A percentile compares a stretch with the other conserved stretches of the same genome.
Conservation (phyloP, 1,140 invertebrate genomes). For the Calephelis nemesis region DNA sequence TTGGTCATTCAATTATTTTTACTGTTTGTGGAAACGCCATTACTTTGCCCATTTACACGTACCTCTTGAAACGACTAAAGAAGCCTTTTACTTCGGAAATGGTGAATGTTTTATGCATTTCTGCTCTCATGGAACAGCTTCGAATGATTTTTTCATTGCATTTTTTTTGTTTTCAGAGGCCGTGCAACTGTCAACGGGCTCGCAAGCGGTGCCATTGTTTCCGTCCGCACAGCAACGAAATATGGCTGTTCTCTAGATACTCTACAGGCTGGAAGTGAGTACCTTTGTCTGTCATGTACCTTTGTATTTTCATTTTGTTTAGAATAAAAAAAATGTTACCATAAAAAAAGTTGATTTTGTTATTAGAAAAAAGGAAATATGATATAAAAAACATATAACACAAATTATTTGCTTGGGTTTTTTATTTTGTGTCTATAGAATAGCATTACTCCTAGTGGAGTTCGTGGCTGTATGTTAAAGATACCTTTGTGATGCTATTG, state of each 20-base stretch:
- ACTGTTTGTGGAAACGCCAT: too few species aligned
- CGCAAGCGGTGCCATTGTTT: conserved; percentile 95
- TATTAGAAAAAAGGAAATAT: too few species aligned
- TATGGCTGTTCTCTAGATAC: conserved; percentile 99
- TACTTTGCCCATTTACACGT: too few species aligned
- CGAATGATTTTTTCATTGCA: conserved; percentile 30
- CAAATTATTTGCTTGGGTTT: too few species aligned
- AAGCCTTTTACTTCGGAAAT: too few species aligned
- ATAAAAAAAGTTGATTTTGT: neutral
- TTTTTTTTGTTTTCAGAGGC: conserved; percentile 81
- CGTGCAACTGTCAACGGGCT: conserved; percentile 91
- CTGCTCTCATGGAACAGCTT: neutral
- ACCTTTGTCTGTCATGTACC: conserved; percentile 22
- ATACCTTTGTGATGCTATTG: too few species aligned
- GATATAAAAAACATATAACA: too few species aligned
- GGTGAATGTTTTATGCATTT: conserved; percentile 18
- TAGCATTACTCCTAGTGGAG: too few species aligned
- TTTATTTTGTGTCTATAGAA: too few species aligned
- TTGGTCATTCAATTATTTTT: too few species aligned
- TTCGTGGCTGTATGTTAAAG: too few species aligned
- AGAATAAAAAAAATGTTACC: conserved; percentile 10
- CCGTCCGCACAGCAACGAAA: conserved; percentile 92
- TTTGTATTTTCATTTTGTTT: conserved; percentile 31
- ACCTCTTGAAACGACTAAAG: too few species aligned
- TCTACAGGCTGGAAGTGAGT: conserved; percentile 96